Conservation (phyloP, 2,113 vertebrate genomes). For the Caranx melampygus region DNA sequence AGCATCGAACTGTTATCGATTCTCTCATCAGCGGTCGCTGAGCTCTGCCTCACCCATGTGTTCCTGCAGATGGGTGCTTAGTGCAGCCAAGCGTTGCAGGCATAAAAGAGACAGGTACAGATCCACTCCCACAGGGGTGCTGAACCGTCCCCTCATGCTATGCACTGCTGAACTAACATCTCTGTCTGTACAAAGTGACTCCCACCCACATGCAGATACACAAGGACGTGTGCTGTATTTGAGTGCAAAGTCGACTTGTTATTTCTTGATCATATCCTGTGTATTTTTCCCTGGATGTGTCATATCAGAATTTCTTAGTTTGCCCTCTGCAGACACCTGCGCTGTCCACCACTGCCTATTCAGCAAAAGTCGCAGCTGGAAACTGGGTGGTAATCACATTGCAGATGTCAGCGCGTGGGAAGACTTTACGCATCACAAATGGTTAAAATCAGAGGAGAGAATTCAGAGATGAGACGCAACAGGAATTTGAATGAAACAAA, state of each 20-base stretch:
- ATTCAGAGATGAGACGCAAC: neutral
- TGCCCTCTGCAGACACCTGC: too few species aligned
- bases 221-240: neutral
- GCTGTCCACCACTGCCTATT: neutral
- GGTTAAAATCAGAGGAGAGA: neutral
- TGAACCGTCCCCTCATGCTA: conserved; percentile 27
- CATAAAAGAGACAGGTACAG: conserved; percentile 57
- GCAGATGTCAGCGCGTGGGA: neutral
- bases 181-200: conserved; percentile 25
- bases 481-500: neutral
- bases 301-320: neutral
- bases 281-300: neutral
- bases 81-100: conserved; percentile 44
- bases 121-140: conserved; percentile 30
- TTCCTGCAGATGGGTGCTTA: conserved; percentile 58
- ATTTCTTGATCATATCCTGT: neutral
- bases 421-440: neutral
- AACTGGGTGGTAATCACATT: too few species aligned
- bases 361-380: neutral
- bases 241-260: neutral
- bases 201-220: conserved; percentile 3
- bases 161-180: conserved; percentile 45
- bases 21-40: conserved; percentile 11
- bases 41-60: conserved; percentile 22
- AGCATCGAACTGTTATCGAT: conserved; percentile 1